Evolutionary conservation across 2,888 invertebrate genomes (phyloP).

Genomic region (Diadegma fenestrale): DNA sequence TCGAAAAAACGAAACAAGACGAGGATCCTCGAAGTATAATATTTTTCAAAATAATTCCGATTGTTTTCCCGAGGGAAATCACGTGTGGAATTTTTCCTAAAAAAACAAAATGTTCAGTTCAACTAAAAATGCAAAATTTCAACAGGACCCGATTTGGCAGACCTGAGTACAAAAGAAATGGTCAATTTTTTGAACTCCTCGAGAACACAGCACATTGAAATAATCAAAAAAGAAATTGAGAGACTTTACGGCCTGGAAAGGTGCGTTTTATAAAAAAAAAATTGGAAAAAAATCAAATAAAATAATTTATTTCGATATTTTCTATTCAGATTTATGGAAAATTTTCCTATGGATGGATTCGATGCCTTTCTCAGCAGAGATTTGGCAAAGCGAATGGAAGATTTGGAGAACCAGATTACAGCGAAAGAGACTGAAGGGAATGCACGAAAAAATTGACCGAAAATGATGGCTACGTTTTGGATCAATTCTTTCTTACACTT

Average conservation of each 20-base stretch:
- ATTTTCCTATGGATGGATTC: slow-evolving; percentile 62
- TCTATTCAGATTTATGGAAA: slow-evolving; percentile 68
- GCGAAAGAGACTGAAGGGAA: slow-evolving; percentile 15
- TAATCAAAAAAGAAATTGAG: slow-evolving; percentile 69
- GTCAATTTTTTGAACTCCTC: slow-evolving; percentile 64
- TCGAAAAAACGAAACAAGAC: slow-evolving; percentile 1
- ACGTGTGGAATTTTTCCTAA: not conserved
- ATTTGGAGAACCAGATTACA: slow-evolving; percentile 50
- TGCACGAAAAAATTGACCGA: slow-evolving; percentile 18
- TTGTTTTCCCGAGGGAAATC: not conserved
- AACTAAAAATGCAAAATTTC: not conserved
- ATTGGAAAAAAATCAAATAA: not conserved
- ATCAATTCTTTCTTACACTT: not conserved
- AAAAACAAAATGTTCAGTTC: not conserved
- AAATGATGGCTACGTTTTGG: not conserved
- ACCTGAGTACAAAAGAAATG: slow-evolving; percentile 57
- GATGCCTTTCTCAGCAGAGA: slow-evolving; percentile 64
- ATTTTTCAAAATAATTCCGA: not conserved
- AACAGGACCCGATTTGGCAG: slow-evolving; percentile 35
- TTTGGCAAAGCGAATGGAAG: slow-evolving; percentile 65
- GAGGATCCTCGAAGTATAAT: not conserved
- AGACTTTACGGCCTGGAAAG: slow-evolving; percentile 67
- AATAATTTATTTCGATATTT: not conserved
- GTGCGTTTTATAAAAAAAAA: slow-evolving; percentile 37
- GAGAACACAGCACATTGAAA: slow-evolving; percentile 64